Evolutionary conservation across 2,888 invertebrate genomes (phyloP).

Genomic region (Ophion obscuratus): DNA sequence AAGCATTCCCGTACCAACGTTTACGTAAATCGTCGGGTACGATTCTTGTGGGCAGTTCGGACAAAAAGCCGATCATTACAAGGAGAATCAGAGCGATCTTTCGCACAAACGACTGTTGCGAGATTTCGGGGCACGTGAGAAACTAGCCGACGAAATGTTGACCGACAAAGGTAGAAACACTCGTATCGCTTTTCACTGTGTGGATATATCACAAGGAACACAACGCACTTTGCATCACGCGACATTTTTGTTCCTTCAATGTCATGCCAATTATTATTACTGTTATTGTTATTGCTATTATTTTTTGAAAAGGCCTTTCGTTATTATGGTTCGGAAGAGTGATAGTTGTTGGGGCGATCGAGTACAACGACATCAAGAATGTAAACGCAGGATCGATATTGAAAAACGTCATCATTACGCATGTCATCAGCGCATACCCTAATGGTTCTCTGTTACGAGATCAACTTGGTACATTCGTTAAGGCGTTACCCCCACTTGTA

Average conservation of each 20-base stretch:
- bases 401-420: no score
- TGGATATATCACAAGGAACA: conserved; percentile 11
- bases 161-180: conserved; percentile 90
- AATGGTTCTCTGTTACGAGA: no score
- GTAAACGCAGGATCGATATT: no score
- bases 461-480: no score
- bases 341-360: no score
- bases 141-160: conserved; percentile 88
- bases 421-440: no score
- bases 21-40: not conserved
- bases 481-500: no score
- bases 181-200: not conserved
- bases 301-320: no score
- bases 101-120: conserved; percentile 89
- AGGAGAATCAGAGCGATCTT: conserved; percentile 88
- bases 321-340: no score
- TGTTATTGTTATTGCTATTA: no score
- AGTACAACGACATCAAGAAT: no score
- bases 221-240: conserved; percentile 35
- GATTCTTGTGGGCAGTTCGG: conserved; percentile 86
- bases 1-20: not conserved
- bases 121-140: conserved; percentile 89
- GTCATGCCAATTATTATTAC: no score
- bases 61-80: conserved; percentile 92
- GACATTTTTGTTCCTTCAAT: not conserved